phyloP scores from a whole-genome alignment of 1,140 invertebrate species.

The Phymastichus coffea region DNA sequence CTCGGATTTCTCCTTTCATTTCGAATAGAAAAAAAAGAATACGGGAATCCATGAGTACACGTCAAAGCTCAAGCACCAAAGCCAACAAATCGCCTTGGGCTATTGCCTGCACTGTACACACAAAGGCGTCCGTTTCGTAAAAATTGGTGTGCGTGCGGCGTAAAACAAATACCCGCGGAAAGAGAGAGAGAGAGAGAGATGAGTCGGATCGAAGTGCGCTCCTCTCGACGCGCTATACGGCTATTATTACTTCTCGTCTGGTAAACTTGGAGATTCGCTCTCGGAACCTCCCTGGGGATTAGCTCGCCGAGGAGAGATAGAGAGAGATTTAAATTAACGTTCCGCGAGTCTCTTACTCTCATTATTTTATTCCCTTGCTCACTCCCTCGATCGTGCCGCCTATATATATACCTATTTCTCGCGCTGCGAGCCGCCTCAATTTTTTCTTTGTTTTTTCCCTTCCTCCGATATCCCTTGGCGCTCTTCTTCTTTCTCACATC shows the following conservation, averaged over 20 bases:
- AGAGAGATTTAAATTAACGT: conserved; percentile 24
- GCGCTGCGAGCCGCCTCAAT: too few species aligned
- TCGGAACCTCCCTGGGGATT: conserved; percentile 8
- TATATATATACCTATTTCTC: too few species aligned
- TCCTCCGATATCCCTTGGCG: background rate
- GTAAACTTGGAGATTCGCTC: conserved; percentile 19
- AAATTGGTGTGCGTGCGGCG: background rate
- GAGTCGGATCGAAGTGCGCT: background rate
- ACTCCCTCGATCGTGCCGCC: too few species aligned
- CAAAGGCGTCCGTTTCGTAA: background rate
- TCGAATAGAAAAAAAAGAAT: too few species aligned
- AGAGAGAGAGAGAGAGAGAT: background rate
- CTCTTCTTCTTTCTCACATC: background rate
- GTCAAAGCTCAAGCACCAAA: background rate
- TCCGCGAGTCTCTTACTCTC: conserved; percentile 1
- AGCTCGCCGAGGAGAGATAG: background rate
- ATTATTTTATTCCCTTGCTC: conserved; percentile 14
- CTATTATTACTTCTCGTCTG: conserved; percentile 29
- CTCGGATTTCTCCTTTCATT: too few species aligned
- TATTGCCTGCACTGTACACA: too few species aligned
- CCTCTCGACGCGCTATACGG: background rate
- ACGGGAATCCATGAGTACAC: too few species aligned
- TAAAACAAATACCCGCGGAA: background rate
- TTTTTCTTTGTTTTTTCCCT: background rate
- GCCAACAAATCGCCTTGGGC: background rate